phyloP scores from a whole-genome alignment of 2,888 invertebrate genomes.

The Lithophane leautieri region DNA sequence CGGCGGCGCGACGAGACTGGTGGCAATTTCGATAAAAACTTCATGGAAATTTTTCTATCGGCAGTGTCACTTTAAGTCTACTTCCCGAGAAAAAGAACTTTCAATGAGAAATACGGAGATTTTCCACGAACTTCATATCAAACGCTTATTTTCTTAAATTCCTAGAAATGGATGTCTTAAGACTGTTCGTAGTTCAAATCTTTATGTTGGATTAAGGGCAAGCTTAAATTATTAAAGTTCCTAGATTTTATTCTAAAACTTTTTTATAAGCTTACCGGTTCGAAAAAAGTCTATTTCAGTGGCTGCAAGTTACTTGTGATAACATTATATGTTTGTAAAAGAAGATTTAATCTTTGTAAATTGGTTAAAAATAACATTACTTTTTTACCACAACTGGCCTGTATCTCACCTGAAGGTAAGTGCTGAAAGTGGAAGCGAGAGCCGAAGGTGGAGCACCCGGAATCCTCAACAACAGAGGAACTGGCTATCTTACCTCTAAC shows the following conservation, averaged over 20 bases:
- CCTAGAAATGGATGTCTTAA: constrained; percentile 76
- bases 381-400: no score
- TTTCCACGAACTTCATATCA: constrained; percentile 60
- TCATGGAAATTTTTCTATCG: background rate
- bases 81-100: background rate
- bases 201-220: constrained; percentile 66
- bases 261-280: background rate
- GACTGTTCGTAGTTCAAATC: constrained; percentile 59
- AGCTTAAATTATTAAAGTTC: constrained; percentile 28
- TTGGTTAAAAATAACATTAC: no score
- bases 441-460: no score
- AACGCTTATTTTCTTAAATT: constrained; percentile 70
- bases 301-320: no score
- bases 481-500: no score
- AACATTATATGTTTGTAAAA: no score
- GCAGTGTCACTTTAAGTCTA: background rate
- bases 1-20: no score
- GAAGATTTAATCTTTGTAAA: no score
- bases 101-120: constrained; percentile 4
- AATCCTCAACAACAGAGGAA: no score
- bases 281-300: background rate
- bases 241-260: background rate
- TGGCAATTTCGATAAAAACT: background rate
- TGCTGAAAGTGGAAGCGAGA: no score
- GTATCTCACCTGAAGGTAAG: no score